These are phyloP conservation scores for Dicycla oo DNA, from an alignment of 2,888 invertebrate species.

Conservation along the genomic window DNA sequence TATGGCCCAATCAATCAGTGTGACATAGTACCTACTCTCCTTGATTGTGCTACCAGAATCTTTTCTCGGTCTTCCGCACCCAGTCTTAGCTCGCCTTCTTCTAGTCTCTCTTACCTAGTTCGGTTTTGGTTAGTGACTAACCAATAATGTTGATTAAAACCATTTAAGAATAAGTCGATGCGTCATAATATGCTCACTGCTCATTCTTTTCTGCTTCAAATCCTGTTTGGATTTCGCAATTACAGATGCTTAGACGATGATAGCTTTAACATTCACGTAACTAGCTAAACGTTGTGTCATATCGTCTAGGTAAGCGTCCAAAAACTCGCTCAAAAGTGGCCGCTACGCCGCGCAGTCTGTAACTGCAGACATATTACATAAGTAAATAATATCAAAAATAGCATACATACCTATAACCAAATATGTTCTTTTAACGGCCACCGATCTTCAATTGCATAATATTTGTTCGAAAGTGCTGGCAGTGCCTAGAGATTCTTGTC, in stretches of 20 bases:
- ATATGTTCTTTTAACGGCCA: constrained; percentile 51
- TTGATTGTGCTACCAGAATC: not conserved
- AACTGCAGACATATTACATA: constrained; percentile 71
- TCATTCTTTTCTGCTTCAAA: constrained; percentile 15
- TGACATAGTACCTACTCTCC: not conserved
- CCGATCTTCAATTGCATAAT: constrained; percentile 60
- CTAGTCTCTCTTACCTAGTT: not conserved
- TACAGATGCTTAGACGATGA: not conserved
- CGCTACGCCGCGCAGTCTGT: constrained; percentile 76
- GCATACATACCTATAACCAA: constrained; percentile 45
- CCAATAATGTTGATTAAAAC: not conserved
- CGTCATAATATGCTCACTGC: constrained; percentile 4
- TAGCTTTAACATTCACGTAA: constrained; percentile 9
- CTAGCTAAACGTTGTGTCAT: constrained; percentile 23
- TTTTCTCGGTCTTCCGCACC: not conserved
- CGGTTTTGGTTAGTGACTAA: not conserved
- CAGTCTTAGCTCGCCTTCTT: not conserved
- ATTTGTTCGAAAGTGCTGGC: constrained; percentile 61
- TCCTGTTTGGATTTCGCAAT: constrained; percentile 21
- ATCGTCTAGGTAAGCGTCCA: not conserved
- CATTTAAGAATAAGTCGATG: not conserved
- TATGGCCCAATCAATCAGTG: not conserved
- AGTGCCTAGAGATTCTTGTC: constrained; percentile 50
- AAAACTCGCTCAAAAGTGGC: constrained; percentile 22
- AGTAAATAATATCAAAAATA: constrained; percentile 61